Evolutionary conservation across 2,888 invertebrate species (phyloP).

Genomic region (Sinhomidia bicolor): DNA sequence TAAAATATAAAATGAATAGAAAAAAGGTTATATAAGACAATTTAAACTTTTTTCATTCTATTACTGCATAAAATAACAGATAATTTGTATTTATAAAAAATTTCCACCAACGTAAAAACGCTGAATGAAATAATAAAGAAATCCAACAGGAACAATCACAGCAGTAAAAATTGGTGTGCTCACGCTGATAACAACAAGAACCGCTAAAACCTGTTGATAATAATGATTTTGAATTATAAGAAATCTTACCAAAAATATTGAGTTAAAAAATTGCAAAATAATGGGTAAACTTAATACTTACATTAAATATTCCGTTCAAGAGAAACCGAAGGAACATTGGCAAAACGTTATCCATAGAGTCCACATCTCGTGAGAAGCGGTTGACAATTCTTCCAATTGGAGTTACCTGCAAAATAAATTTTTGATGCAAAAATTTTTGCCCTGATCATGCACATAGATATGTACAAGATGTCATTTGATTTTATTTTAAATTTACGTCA

Average conservation of each 20-base stretch:
- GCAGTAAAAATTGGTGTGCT: conserved; percentile 92
- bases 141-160: conserved; percentile 90
- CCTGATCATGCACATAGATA: too few species aligned
- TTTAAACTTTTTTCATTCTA: too few species aligned
- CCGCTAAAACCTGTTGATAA: conserved; percentile 69
- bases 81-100: too few species aligned
- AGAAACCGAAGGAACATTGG: conserved; percentile 70
- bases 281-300: neutral
- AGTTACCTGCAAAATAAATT: conserved; percentile 81
- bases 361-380: conserved; percentile 87
- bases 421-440: neutral
- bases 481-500: conserved; percentile 72
- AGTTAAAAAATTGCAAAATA: neutral
- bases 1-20: too few species aligned
- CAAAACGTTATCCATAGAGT: conserved; percentile 79
- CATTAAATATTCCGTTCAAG: conserved; percentile 67
- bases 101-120: conserved; percentile 85
- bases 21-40: too few species aligned
- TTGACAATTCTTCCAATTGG: conserved; percentile 87
- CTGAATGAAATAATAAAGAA: conserved; percentile 90
- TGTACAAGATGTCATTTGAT: neutral
- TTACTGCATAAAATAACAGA: too few species aligned
- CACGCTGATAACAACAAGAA: conserved; percentile 89
- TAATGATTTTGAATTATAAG: too few species aligned
- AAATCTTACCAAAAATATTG: neutral